Percentiles rank a stretch among this genome's conserved stretches.
phyloP scores from a whole-genome alignment of 1,140 invertebrate genomes.

The silkworm (Bombyx mori) region ASM3026992v2 NC_085127.1:11883001-11883500 shows the following conservation, averaged over 20 bases:
- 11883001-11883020: too few relatives aligned
- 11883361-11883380: too few relatives aligned
- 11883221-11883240: constrained; percentile 65
- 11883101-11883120: constrained; percentile 46
- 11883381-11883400: too few relatives aligned
- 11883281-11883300: constrained; percentile 71
- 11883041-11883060: too few relatives aligned
- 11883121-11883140: constrained; percentile 61
- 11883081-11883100: too few relatives aligned
- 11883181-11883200: constrained; percentile 58
- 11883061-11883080: too few relatives aligned
- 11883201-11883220: constrained; percentile 73
- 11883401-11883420: too few relatives aligned
- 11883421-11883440: too few relatives aligned
- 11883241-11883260: constrained; percentile 74
- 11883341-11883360: neutral
- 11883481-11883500: too few relatives aligned
- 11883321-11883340: constrained; percentile 67
- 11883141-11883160: constrained; percentile 72
- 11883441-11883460: too few relatives aligned
- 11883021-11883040: too few relatives aligned
- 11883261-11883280: constrained; percentile 73
- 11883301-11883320: constrained; percentile 71
- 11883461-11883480: too few relatives aligned
- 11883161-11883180: constrained; percentile 51